phyloP scores from a whole-genome alignment of 2,888 invertebrate genomes.

The Argyresthia goedartella region DNA sequence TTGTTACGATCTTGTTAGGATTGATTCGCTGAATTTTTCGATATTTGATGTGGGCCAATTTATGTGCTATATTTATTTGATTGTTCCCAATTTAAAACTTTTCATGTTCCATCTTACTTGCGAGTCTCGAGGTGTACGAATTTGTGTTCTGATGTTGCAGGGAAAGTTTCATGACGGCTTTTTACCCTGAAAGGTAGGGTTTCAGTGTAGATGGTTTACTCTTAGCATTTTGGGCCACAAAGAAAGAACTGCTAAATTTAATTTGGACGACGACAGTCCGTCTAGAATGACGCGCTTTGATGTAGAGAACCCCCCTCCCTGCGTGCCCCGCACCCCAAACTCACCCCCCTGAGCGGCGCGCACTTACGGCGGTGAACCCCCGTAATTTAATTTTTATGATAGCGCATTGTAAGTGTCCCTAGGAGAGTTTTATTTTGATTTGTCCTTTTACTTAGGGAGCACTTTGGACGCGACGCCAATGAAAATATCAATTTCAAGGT shows the following conservation, averaged over 20 bases:
- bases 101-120: too few species aligned
- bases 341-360: conserved; percentile 48
- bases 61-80: too few species aligned
- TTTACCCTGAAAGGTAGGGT: too few species aligned
- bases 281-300: conserved; percentile 54
- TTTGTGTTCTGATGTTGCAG: too few species aligned
- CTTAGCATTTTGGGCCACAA: conserved; percentile 26
- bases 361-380: conserved; percentile 61
- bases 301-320: conserved; percentile 36
- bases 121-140: too few species aligned
- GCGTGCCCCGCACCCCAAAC: conserved; percentile 27
- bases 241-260: conserved; percentile 62
- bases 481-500: conserved; percentile 1
- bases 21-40: too few species aligned
- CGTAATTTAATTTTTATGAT: conserved; percentile 70
- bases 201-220: conserved; percentile 18
- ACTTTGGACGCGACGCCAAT: conserved; percentile 13
- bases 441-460: conserved; percentile 29
- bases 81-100: too few species aligned
- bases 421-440: conserved; percentile 48
- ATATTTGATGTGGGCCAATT: too few species aligned
- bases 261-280: conserved; percentile 44
- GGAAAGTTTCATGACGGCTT: too few species aligned
- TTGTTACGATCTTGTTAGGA: too few species aligned
- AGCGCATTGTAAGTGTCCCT: conserved; percentile 60